Evolutionary conservation across 2,888 invertebrate species (phyloP).

Genomic region (Stenchaetothrips biformis): DNA sequence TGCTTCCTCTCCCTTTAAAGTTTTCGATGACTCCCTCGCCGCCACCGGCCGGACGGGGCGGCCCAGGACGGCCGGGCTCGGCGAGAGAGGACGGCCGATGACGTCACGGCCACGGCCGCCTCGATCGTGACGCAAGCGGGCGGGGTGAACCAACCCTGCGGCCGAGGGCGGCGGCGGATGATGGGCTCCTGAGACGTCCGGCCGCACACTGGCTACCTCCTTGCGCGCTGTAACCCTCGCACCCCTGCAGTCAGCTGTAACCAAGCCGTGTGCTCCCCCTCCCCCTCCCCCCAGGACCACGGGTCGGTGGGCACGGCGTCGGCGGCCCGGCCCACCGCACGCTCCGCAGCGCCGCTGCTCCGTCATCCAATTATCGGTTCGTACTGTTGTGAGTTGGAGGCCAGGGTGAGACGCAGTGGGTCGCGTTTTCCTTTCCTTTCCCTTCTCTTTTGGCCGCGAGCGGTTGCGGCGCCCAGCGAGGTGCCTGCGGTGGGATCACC

Average conservation of each 20-base stretch:
- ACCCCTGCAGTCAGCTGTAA: not conserved
- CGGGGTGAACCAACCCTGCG: not conserved
- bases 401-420: not conserved
- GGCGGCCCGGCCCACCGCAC: not conserved
- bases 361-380: conserved; percentile 23
- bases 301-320: not conserved
- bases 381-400: not conserved
- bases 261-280: not conserved
- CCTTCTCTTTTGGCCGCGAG: not conserved
- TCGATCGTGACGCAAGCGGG: not conserved
- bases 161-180: not conserved
- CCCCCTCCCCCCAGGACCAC: not conserved
- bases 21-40: conserved; percentile 22
- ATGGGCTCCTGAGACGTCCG: not conserved
- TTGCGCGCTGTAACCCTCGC: not conserved
- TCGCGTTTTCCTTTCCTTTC: not conserved
- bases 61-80: not conserved
- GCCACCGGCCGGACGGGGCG: not conserved
- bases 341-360: not conserved
- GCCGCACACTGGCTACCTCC: no score
- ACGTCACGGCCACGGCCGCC: not conserved
- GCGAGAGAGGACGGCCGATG: not conserved
- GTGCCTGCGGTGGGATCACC: not conserved
- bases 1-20: conserved; percentile 9
- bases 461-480: not conserved